These are phyloP conservation scores for Poecilia velifera DNA, from an alignment of 2,797 vertebrate genomes.

Conservation along the genomic window DNA sequence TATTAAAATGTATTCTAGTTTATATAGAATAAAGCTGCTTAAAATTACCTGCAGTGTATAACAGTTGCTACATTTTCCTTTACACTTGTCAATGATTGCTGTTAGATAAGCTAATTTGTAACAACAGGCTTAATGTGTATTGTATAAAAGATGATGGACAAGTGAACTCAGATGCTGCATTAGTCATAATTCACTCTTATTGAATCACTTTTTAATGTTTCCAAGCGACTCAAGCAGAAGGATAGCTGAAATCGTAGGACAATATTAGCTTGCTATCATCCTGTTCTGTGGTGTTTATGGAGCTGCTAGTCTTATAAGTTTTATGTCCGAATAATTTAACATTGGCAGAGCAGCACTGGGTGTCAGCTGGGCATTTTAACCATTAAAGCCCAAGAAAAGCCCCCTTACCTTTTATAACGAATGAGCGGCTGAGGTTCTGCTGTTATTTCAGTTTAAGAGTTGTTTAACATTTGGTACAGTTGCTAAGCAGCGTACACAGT, in stretches of 20 bases:
- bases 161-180: not conserved
- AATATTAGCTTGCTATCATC: not conserved
- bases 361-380: not conserved
- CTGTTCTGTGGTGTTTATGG: not conserved
- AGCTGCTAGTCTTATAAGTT: not conserved
- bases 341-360: not conserved
- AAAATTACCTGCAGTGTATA: not conserved
- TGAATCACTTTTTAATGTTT: not conserved
- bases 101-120: not conserved
- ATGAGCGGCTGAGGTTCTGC: not conserved
- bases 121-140: not conserved
- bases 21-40: not conserved
- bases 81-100: not conserved
- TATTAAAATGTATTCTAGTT: not conserved
- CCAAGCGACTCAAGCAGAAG: not conserved
- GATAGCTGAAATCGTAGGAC: not conserved
- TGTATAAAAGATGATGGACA: not conserved
- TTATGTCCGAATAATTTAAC: not conserved
- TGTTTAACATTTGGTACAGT: constrained; percentile 35
- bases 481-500: constrained; percentile 55
- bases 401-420: not conserved
- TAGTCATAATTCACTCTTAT: not conserved
- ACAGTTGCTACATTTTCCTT: not conserved
- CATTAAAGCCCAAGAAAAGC: not conserved
- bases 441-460: constrained; percentile 15